Evolutionary conservation across 2,113 vertebrate genomes (phyloP).

Genomic region (Prietella phreatophila): DNA sequence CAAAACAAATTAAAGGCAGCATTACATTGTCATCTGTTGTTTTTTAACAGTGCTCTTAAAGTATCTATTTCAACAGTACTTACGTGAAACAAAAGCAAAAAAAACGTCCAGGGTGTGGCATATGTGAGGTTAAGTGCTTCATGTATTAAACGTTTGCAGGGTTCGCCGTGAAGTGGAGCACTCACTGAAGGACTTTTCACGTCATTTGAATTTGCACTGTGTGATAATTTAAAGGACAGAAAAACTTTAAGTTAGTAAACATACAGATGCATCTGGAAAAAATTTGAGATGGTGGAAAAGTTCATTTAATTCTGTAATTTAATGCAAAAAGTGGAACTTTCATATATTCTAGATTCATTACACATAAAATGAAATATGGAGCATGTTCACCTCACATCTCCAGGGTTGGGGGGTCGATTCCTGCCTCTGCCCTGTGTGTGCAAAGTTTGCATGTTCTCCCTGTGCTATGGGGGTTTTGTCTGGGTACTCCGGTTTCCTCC

Average conservation of each 20-base stretch:
- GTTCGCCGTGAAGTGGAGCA: not conserved
- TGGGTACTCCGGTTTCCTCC: too few relatives aligned
- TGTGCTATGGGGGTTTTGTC: too few relatives aligned
- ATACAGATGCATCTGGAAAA: too few relatives aligned
- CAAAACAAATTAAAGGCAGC: not conserved
- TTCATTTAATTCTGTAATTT: too few relatives aligned
- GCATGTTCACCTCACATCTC: too few relatives aligned
- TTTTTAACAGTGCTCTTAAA: slow-evolving; percentile 9
- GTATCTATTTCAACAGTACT: not conserved
- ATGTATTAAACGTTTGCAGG: not conserved
- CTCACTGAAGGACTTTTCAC: not conserved
- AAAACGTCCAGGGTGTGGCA: not conserved
- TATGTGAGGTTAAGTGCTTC: not conserved
- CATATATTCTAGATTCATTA: too few relatives aligned
- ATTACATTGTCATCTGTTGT: not conserved
- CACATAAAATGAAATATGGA: too few relatives aligned
- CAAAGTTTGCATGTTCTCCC: too few relatives aligned
- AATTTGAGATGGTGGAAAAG: too few relatives aligned
- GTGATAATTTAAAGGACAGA: not conserved
- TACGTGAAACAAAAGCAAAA: not conserved
- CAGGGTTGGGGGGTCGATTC: too few relatives aligned
- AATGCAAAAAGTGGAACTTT: too few relatives aligned
- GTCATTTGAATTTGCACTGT: not conserved
- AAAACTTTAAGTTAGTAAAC: not conserved
- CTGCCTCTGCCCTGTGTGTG: too few relatives aligned